These are phyloP conservation scores for Lepidocolaptes lacrymiger DNA, from an alignment of 2,797 vertebrate genomes.

Conservation along the genomic window DNA sequence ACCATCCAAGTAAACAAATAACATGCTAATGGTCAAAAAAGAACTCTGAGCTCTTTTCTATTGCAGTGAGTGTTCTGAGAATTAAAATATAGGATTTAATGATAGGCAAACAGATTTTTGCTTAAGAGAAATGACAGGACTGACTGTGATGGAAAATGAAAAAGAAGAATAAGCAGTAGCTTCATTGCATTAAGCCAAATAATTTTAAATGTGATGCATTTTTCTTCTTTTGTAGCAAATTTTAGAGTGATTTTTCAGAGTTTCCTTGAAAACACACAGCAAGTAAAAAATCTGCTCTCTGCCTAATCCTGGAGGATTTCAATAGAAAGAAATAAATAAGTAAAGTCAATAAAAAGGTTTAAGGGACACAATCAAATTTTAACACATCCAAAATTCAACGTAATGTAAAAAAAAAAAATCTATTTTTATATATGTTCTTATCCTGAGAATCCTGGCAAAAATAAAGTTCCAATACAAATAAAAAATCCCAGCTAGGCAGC, in stretches of 20 bases:
- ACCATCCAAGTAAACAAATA: not conserved
- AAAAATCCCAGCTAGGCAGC: not conserved
- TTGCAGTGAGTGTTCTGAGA: not conserved
- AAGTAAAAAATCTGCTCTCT: not conserved
- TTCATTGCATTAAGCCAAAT: not conserved
- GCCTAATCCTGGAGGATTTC: not conserved
- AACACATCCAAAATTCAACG: not conserved
- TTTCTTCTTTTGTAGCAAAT: not conserved
- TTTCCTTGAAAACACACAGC: not conserved
- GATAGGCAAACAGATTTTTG: not conserved
- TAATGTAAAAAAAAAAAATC: not conserved
- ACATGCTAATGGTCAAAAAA: not conserved
- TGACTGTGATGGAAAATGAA: not conserved
- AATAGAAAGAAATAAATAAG: not conserved
- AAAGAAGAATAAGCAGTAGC: not conserved
- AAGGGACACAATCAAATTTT: not conserved
- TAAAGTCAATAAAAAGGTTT: not conserved
- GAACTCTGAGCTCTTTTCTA: not conserved
- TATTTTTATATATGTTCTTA: not conserved
- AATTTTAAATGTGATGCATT: not conserved
- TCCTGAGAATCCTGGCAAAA: not conserved
- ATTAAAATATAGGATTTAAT: not conserved
- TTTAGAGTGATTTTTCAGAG: not conserved
- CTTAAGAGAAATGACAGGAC: not conserved
- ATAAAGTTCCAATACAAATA: not conserved